Conservation (phyloP, 2,797 vertebrate genomes). For the Threskiornis aethiopicus region DNA sequence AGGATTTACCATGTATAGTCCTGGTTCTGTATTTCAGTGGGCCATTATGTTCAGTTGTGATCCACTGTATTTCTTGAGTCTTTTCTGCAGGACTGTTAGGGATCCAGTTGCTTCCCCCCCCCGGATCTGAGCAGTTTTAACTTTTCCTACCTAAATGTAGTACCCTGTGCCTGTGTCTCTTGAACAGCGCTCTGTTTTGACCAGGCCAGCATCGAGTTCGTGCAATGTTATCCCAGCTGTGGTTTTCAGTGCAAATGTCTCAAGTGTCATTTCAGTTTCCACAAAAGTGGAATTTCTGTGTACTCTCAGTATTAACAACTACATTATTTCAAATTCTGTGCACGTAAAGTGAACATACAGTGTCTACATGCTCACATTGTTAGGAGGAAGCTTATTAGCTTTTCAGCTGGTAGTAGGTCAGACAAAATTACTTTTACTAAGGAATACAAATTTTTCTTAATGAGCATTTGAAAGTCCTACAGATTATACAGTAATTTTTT, state of each 20-base stretch:
- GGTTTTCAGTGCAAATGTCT: background rate
- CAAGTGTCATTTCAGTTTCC: background rate
- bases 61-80: background rate
- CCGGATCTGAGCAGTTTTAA: background rate
- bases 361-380: background rate
- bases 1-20: background rate
- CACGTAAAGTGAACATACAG: background rate
- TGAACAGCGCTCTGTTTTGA: background rate
- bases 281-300: background rate
- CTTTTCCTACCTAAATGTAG: background rate
- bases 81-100: background rate
- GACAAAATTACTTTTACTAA: background rate
- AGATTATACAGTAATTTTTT: background rate
- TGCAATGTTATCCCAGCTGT: background rate
- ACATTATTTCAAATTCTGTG: background rate
- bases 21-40: background rate
- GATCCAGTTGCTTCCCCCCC: background rate
- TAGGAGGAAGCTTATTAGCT: background rate
- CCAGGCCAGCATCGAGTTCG: rapidly evolving
- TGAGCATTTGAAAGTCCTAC: background rate
- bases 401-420: background rate
- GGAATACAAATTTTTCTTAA: background rate
- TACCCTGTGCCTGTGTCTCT: background rate
- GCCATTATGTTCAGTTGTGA: background rate
- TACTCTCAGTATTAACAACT: background rate